These are phyloP conservation scores for Dromococcyx pavoninus DNA, from an alignment of 2,797 vertebrate species.

Conservation along the genomic window DNA sequence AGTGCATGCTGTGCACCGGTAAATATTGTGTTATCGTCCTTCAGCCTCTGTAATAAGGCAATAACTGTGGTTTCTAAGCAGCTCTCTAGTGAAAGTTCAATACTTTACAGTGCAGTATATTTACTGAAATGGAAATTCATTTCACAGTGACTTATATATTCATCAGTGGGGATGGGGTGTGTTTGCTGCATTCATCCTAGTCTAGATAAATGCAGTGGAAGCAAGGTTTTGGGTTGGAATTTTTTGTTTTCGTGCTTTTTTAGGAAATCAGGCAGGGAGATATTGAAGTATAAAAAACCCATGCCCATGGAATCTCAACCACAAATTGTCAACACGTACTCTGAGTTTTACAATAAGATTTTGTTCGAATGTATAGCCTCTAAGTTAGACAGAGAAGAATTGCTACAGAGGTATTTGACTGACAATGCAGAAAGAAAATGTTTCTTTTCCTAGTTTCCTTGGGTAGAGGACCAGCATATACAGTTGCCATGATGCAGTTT, in stretches of 20 bases:
- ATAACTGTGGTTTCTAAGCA: neutral
- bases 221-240: neutral
- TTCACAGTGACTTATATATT: neutral
- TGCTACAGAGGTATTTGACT: neutral
- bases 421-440: neutral
- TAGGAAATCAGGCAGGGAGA: neutral
- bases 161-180: neutral
- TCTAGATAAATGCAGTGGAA: neutral
- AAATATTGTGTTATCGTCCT: accelerated
- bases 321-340: neutral
- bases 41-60: neutral
- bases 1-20: neutral
- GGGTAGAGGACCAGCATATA: neutral
- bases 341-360: neutral
- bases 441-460: neutral
- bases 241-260: neutral
- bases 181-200: neutral
- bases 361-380: neutral
- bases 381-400: neutral
- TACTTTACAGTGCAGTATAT: neutral
- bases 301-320: neutral
- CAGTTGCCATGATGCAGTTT: neutral
- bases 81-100: neutral
- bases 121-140: constrained; percentile 26
- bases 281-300: neutral